Evolutionary conservation across 2,797 vertebrate genomes (phyloP), one percentile per base, ranked within the genome.

Genomic region (Hozukius guyotensis): DNA sequence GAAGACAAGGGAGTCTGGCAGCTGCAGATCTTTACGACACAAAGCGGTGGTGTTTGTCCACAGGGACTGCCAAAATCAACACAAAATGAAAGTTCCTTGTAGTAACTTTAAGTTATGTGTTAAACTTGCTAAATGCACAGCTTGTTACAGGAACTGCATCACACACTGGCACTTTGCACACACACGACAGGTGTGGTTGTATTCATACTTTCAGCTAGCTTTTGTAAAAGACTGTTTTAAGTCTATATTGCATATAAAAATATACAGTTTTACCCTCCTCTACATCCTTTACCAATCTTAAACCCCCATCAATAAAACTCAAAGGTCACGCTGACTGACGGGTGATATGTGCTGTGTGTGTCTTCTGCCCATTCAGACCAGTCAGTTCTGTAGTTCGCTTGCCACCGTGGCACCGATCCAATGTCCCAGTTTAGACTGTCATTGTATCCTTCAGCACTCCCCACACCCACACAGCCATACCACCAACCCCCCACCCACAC

Each of bases 371-470:
- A 87, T 83, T 90, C 69, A 84, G 62, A 89, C 36, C 52, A 46
- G 69, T 81, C 63, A 52, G 72, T 69, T 79, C 88, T 88, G 69
- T 68, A 63, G 83, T 73, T 80, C 0, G 2, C 72, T 65, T 87
- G 61, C 68, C 64, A 53, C 46, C 0, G 13, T 86, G 92, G 88
- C 83, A 53, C 25, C 76, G 55, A 66, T 81, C 86, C 92, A 93
- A 83, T 25, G 46, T 91, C 92, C 92, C 88, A 90, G 80, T 93
- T 93, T 93, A 93, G 92, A 92, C 81, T 86, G 88, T 87, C 89
- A 93, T 84, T 62, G 67, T 84, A 94, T 91, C 86, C 81, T 55
- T 31, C 20, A 64, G 31, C 75, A 38, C 72, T 16, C 56, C 27
- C 32, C 71, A 71, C 70, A 14, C 67, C 60, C 78, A 61, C 70